Percentiles rank a stretch among this genome's conserved stretches.
phyloP scores from a whole-genome alignment of 2,797 vertebrate species.

The Aselliscus stoliczkanus region DNA sequence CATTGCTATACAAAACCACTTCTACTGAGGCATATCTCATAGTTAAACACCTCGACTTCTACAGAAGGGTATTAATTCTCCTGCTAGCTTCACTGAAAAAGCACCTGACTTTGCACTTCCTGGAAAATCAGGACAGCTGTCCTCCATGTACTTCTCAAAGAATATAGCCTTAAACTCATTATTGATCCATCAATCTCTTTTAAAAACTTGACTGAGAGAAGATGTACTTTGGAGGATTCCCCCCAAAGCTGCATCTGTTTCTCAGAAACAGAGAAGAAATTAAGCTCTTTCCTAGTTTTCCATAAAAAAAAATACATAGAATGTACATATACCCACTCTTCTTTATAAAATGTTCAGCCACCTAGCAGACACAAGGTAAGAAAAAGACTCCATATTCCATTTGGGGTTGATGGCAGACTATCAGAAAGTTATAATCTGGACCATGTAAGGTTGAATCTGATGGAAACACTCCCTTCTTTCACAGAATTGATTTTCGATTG shows the following conservation, averaged over 20 bases:
- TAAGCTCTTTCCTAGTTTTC: background rate
- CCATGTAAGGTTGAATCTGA: background rate
- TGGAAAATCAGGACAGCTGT: background rate
- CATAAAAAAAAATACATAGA: background rate
- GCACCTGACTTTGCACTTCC: background rate
- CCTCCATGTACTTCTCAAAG: background rate
- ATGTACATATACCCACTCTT: background rate
- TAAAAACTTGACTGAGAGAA: background rate
- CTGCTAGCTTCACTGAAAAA: background rate
- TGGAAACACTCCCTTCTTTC: background rate
- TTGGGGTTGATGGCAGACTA: background rate
- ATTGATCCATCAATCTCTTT: background rate
- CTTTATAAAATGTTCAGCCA: background rate
- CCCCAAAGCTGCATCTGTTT: background rate
- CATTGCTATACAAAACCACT: slow-evolving; percentile 37
- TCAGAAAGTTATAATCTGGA: background rate
- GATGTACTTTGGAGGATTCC: background rate
- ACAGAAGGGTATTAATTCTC: slow-evolving; percentile 6
- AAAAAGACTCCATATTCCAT: background rate
- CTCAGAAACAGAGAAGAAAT: background rate
- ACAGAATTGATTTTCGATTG: slow-evolving; percentile 41
- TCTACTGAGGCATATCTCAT: slow-evolving; percentile 27
- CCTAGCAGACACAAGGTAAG: background rate
- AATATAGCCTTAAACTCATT: slow-evolving; percentile 2
- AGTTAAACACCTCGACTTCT: slow-evolving; percentile 25